phyloP scores from a whole-genome alignment of 1,140 invertebrate genomes.

The Amyelois transitella region DNA sequence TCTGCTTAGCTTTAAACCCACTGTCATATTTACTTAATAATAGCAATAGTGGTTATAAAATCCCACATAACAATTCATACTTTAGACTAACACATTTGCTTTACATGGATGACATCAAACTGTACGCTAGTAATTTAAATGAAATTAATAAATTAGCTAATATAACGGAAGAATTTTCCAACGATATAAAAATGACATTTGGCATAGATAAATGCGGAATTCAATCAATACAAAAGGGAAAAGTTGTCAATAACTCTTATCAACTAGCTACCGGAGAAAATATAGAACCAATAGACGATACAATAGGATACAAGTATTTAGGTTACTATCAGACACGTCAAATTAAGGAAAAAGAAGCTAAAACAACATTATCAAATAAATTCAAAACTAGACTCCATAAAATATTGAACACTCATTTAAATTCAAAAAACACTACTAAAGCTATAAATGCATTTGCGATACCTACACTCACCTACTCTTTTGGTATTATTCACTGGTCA shows the following conservation, averaged over 20 bases:
- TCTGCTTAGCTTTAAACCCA: conserved; percentile 15
- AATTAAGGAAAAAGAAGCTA: neutral
- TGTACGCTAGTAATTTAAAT: conserved; percentile 4
- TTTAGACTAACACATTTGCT: conserved; percentile 7
- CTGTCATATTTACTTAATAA: conserved; percentile 9
- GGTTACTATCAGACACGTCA: neutral
- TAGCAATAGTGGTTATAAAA: neutral
- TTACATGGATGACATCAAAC: conserved; percentile 14
- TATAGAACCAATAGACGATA: neutral
- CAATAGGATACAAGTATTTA: neutral
- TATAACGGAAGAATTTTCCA: conserved; percentile 5
- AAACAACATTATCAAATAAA: neutral
- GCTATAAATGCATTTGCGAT: conserved; percentile 4
- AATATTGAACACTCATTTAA: neutral
- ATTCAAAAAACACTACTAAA: neutral
- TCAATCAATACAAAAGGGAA: neutral
- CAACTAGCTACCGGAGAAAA: neutral
- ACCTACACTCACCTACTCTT: conserved; percentile 1
- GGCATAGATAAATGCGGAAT: conserved; percentile 4
- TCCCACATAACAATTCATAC: neutral
- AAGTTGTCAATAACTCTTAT: neutral
- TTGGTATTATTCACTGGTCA: conserved; percentile 1
- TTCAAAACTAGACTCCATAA: neutral
- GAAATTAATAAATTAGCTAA: neutral
- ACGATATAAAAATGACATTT: conserved; percentile 10